phyloP scores from a whole-genome alignment of 2,113 vertebrate genomes.

The Chloroceryle aenea region DNA sequence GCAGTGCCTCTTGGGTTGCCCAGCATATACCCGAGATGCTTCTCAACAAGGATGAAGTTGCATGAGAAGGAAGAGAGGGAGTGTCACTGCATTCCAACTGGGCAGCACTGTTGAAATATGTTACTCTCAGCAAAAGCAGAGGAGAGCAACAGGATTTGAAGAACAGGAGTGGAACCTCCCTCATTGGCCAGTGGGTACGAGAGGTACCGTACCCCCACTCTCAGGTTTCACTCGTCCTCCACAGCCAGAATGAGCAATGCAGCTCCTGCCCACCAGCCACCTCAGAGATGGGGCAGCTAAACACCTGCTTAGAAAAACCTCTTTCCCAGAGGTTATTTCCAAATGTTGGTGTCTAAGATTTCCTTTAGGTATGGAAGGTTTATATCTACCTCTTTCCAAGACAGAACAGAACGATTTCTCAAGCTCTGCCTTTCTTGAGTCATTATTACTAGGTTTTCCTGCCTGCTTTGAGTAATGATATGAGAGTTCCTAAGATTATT shows the following conservation, averaged over 20 bases:
- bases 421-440: background rate
- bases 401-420: background rate
- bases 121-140: background rate
- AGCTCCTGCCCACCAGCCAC: background rate
- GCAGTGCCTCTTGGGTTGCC: background rate
- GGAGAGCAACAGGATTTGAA: background rate
- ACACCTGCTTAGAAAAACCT: background rate
- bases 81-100: background rate
- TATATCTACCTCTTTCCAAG: background rate
- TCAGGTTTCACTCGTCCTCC: background rate
- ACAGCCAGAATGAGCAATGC: background rate
- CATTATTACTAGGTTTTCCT: background rate
- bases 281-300: background rate
- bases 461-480: background rate
- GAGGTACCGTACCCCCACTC: fast-evolving
- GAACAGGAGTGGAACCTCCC: background rate
- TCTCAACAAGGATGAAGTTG: background rate
- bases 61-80: background rate
- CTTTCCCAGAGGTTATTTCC: background rate
- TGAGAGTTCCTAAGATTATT: background rate
- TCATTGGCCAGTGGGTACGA: background rate
- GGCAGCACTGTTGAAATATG: background rate
- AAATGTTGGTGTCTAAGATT: background rate
- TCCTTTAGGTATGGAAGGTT: background rate
- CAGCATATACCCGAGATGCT: background rate